These are phyloP conservation scores for Heteronetta atricapilla DNA, from an alignment of 2,113 vertebrate genomes.

Conservation along the genomic window DNA sequence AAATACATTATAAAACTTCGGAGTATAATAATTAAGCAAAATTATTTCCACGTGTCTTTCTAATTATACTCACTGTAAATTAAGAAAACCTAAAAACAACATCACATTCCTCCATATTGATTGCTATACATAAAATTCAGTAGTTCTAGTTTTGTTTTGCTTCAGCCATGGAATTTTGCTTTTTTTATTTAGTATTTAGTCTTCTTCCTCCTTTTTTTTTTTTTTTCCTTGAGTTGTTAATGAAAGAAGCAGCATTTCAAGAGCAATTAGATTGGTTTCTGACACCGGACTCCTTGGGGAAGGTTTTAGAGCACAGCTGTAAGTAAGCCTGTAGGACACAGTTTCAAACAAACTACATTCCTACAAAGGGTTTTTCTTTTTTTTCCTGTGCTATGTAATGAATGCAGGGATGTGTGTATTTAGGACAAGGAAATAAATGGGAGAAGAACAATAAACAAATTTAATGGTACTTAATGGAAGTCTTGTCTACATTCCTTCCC, in stretches of 20 bases:
- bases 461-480: neutral
- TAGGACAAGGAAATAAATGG: neutral
- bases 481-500: neutral
- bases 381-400: neutral
- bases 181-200: neutral
- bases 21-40: constrained; percentile 65
- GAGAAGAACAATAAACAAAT: constrained; percentile 23
- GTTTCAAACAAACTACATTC: constrained; percentile 66
- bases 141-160: constrained; percentile 42
- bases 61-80: constrained; percentile 71
- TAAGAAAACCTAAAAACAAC: constrained; percentile 63
- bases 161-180: constrained; percentile 39
- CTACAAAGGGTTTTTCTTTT: constrained; percentile 40
- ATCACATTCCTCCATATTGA: constrained; percentile 60
- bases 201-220: neutral
- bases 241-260: constrained; percentile 56
- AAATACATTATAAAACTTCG: constrained; percentile 44
- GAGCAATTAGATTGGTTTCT: constrained; percentile 66
- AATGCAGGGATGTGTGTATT: neutral
- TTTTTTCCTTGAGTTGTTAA: constrained; percentile 3
- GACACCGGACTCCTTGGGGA: constrained; percentile 51
- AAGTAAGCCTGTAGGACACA: constrained; percentile 65
- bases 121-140: constrained; percentile 63
- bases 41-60: constrained; percentile 20
- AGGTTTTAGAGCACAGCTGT: constrained; percentile 51